These are phyloP conservation scores for Argyra leucocephala DNA, from an alignment of 2,888 invertebrate genomes.

Conservation along the genomic window DNA sequence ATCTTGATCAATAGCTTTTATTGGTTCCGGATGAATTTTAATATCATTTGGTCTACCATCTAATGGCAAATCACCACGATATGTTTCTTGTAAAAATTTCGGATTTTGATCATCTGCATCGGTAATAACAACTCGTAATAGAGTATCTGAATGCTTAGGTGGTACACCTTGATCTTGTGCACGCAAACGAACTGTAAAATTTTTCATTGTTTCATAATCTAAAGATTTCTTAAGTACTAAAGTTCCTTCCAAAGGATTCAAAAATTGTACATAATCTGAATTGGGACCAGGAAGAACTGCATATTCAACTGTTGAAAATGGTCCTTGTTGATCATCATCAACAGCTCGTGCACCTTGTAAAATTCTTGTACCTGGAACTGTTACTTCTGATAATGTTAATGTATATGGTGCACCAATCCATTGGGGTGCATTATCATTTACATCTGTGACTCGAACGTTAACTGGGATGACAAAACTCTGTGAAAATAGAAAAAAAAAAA, in stretches of 20 bases:
- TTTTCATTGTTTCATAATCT: conserved; percentile 71
- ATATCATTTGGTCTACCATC: conserved; percentile 48
- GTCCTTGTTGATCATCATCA: conserved; percentile 80
- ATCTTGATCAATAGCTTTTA: conserved; percentile 68
- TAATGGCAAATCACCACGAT: conserved; percentile 58
- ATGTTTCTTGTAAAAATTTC: conserved; percentile 64
- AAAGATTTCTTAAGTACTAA: conserved; percentile 67
- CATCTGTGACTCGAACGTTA: conserved; percentile 68
- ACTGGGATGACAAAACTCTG: conserved; percentile 43
- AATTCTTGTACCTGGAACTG: conserved; percentile 59
- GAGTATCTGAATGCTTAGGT: conserved; percentile 64
- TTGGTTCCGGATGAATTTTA: conserved; percentile 58
- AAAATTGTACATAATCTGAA: conserved; percentile 72
- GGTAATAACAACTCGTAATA: conserved; percentile 65
- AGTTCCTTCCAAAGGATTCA: conserved; percentile 76
- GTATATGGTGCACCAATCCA: conserved; percentile 75
- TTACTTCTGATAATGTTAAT: conserved; percentile 75
- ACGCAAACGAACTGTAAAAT: conserved; percentile 65
- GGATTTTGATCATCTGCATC: conserved; percentile 92
- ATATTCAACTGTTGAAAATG: conserved; percentile 78
- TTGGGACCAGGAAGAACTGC: conserved; percentile 66
- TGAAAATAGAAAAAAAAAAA: conserved; percentile 10
- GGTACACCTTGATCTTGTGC: conserved; percentile 76
- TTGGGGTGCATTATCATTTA: conserved; percentile 80
- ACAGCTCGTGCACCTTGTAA: conserved; percentile 68